A percentile compares a stretch with the other conserved stretches of the same genome.
These are phyloP conservation scores for Dendrolimus kikuchii DNA, from an alignment of 1,140 invertebrate species.

Conservation along the genomic window DNA sequence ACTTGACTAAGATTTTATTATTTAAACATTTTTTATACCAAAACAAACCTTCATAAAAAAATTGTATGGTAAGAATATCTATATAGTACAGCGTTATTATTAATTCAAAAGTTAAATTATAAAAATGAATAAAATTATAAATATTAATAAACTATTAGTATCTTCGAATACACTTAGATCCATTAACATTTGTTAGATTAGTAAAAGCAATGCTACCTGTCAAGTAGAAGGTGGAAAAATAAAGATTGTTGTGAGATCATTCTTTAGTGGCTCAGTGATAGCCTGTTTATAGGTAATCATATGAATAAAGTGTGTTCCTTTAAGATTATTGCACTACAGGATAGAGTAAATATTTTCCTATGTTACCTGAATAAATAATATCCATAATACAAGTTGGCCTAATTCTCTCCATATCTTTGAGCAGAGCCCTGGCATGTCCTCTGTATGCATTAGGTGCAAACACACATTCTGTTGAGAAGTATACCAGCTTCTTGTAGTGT, in stretches of 20 bases:
- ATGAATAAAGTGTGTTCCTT: too few species aligned
- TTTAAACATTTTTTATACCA: too few species aligned
- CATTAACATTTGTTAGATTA: too few species aligned
- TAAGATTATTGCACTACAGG: too few species aligned
- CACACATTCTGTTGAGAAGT: constrained; percentile 99
- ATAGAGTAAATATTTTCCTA: neutral
- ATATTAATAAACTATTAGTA: neutral
- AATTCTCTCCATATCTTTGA: constrained; percentile 97
- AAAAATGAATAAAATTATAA: constrained; percentile 15
- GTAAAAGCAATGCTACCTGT: too few species aligned
- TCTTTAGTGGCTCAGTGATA: too few species aligned
- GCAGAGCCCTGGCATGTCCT: constrained; percentile 91
- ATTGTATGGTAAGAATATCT: neutral
- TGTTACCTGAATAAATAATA: constrained; percentile 93
- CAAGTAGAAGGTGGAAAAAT: too few species aligned
- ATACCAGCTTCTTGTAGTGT: constrained; percentile 96
- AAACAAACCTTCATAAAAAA: too few species aligned
- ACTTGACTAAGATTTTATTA: too few species aligned
- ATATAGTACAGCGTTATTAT: neutral
- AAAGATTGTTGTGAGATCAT: too few species aligned
- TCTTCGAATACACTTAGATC: too few species aligned
- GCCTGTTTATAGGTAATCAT: too few species aligned
- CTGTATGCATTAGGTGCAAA: constrained; percentile 99
- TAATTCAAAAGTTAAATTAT: constrained; percentile 1
- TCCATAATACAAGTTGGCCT: constrained; percentile 96